Conservation (phyloP, 2,797 vertebrate species). For the Erpetoichthys calabaricus region DNA sequence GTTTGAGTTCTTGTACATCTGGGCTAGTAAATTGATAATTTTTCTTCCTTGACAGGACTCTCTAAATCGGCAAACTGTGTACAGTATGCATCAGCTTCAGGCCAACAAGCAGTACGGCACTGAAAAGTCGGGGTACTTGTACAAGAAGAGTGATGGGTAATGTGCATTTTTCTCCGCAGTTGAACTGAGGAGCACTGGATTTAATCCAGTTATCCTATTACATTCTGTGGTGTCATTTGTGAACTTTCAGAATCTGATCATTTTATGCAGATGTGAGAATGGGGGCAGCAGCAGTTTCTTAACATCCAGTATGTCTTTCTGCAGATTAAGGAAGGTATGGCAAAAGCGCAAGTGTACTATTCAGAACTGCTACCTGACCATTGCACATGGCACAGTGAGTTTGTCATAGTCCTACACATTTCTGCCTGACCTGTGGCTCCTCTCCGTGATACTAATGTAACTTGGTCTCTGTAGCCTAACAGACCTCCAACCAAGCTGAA, state of each 20-base stretch:
- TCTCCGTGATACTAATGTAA: too few relatives aligned
- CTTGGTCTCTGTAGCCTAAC: conserved; percentile 38
- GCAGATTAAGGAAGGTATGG: conserved; percentile 59
- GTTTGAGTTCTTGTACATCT: too few relatives aligned
- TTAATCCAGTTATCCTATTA: too few relatives aligned
- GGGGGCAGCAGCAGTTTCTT: too few relatives aligned
- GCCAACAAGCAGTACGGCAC: conserved; percentile 65
- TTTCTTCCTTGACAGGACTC: conserved; percentile 37
- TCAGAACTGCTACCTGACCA: conserved; percentile 60
- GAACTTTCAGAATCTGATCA: too few relatives aligned
- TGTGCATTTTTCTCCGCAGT: neutral
- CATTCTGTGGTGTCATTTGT: too few relatives aligned
- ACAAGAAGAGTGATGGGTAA: conserved; percentile 71
- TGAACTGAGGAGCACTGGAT: neutral
- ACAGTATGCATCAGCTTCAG: conserved; percentile 67
- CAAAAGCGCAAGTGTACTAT: conserved; percentile 60
- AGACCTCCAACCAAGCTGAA: conserved; percentile 61
- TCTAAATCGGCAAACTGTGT: conserved; percentile 45
- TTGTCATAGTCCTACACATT: neutral
- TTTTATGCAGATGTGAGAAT: too few relatives aligned
- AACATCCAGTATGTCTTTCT: conserved; percentile 8
- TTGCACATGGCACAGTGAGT: conserved; percentile 56
- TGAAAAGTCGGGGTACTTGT: conserved; percentile 55
- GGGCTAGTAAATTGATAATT: too few relatives aligned
- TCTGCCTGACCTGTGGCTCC: too few relatives aligned